These are phyloP conservation scores for Drosophila parthenogenetica DNA, from an alignment of 2,888 invertebrate species.

Conservation along the genomic window DNA sequence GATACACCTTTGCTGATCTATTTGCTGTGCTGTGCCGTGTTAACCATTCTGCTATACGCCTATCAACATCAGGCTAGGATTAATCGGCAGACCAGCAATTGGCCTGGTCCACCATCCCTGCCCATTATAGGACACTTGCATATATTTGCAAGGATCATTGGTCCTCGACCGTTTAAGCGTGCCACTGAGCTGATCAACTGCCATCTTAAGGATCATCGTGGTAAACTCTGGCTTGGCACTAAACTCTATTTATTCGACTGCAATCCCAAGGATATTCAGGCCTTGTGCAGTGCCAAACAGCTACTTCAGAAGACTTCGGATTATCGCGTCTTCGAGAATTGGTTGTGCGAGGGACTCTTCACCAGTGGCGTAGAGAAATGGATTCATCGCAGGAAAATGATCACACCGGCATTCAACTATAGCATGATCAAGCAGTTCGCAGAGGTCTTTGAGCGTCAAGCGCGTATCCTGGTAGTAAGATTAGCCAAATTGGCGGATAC, in stretches of 20 bases:
- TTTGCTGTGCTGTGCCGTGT: constrained; percentile 27
- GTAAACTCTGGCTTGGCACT: constrained; percentile 64
- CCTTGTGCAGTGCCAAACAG: constrained; percentile 61
- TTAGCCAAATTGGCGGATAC: constrained; percentile 28
- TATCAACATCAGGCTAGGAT: constrained; percentile 47
- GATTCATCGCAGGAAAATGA: constrained; percentile 62
- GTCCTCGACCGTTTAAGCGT: constrained; percentile 46
- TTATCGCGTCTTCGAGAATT: constrained; percentile 59
- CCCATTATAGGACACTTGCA: constrained; percentile 68
- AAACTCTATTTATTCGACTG: constrained; percentile 66
- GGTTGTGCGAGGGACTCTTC: constrained; percentile 60
- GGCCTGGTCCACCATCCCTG: constrained; percentile 56
- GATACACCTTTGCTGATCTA: constrained; percentile 36
- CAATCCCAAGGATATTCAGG: constrained; percentile 68
- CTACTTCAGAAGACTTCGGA: constrained; percentile 63
- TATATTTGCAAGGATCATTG: constrained; percentile 47
- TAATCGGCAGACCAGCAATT: constrained; percentile 59
- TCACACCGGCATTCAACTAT: constrained; percentile 62
- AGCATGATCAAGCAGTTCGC: constrained; percentile 61
- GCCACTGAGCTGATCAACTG: constrained; percentile 37
- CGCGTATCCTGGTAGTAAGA: constrained; percentile 43
- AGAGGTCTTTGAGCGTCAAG: constrained; percentile 54
- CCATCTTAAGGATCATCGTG: constrained; percentile 61
- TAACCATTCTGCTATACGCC: constrained; percentile 34
- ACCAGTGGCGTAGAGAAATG: constrained; percentile 60